phyloP scores from a whole-genome alignment of 2,113 vertebrate genomes.

The Oncorhynchus keta region DNA sequence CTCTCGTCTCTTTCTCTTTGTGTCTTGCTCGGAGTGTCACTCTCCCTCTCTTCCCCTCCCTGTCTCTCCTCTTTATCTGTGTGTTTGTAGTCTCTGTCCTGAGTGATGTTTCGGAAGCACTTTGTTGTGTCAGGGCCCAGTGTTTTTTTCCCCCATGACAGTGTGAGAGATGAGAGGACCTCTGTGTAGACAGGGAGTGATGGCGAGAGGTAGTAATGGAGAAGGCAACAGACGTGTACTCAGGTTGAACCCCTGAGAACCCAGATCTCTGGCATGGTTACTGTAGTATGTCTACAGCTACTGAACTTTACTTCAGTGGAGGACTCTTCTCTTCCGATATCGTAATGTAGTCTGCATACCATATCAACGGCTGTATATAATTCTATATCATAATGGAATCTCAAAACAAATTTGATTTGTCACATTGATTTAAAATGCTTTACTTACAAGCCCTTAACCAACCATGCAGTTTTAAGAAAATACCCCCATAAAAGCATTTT shows the following conservation, averaged over 20 bases:
- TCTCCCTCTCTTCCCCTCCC: not conserved
- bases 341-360: too few relatives aligned
- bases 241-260: not conserved
- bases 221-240: not conserved
- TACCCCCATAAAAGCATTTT: too few relatives aligned
- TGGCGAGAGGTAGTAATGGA: not conserved
- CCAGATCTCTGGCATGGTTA: not conserved
- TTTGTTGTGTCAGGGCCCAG: not conserved
- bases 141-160: not conserved
- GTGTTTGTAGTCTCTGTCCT: not conserved
- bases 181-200: not conserved
- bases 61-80: conserved; percentile 8
- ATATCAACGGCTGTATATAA: too few relatives aligned
- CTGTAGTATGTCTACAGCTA: not conserved
- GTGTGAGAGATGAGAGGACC: not conserved
- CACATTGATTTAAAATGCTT: too few relatives aligned
- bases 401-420: too few relatives aligned
- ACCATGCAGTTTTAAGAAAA: too few relatives aligned
- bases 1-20: not conserved
- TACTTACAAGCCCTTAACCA: too few relatives aligned
- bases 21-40: not conserved
- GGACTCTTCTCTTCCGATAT: not conserved
- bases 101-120: not conserved
- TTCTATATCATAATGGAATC: too few relatives aligned
- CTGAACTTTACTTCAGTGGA: not conserved